Evolutionary conservation across 2,797 vertebrate species (phyloP), one percentile per base, ranked within the genome.

Genomic region (Platalea minor): DNA sequence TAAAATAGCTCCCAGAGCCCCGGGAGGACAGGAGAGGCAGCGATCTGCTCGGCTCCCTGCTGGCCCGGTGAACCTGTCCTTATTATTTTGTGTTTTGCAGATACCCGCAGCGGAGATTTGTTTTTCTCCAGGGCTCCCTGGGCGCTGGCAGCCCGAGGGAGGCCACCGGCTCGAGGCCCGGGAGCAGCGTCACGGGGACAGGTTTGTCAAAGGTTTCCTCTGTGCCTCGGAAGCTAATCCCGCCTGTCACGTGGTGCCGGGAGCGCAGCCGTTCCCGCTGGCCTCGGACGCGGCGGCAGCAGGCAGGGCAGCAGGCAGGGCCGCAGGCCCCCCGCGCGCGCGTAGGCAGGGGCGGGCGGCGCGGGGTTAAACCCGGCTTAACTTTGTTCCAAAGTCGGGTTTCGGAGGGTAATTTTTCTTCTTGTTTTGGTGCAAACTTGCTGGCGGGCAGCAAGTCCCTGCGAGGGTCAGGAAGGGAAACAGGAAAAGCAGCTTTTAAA

Each of bases 401-500:
- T 37, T 16, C 1, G 4, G 20, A 50, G 31, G 85, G 43, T 26
- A 2, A 35, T 61, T 18, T 19, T 14, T 25, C 60, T 10, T 10
- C 2, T 18, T 17, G 51, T 33, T 43, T 60, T 17, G 69, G 65
- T 20, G 43, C 72, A 28, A 26, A 23, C 18, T 51, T 3, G 61
- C 56, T 13, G 51, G 18, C 13, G 23, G 72, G 61, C 28, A 23
- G 54, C 43, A 5, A 37, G 51, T 25, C 46, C 63, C 41, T 0
- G 18, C 6, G 0, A 70, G 63, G 64, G 59, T 67, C 87, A 43
- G 93, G 88, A 82, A 89, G 77, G 73, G 73, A 61, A 95, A 89
- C 81, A 87, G 89, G 91, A 89, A 93, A 89, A 89, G 63, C 82
- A 50, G 85, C 77, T 79, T 86, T 93, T 93, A 91, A 74, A 89